These are phyloP conservation scores for Mesitornis unicolor DNA, from an alignment of 2,113 vertebrate species.

Conservation along the genomic window DNA sequence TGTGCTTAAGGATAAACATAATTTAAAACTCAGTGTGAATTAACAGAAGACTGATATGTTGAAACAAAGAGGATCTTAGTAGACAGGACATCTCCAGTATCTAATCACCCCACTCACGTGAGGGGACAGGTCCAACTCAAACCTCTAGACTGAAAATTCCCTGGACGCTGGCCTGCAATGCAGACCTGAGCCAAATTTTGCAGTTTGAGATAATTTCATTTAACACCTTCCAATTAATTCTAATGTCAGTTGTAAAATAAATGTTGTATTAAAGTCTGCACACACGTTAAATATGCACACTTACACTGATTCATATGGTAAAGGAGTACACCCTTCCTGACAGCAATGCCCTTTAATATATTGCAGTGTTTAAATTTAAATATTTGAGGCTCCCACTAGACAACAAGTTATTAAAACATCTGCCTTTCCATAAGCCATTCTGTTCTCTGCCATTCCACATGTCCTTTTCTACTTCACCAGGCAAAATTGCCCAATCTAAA, in stretches of 20 bases:
- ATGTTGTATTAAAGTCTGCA: not conserved
- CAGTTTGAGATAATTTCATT: not conserved
- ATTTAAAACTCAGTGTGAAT: not conserved
- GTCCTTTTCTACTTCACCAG: constrained; percentile 84
- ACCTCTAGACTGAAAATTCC: not conserved
- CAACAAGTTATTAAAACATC: constrained; percentile 82
- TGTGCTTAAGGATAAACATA: not conserved
- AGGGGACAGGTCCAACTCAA: not conserved
- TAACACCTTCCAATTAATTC: not conserved
- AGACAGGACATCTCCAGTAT: not conserved
- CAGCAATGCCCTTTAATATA: constrained; percentile 39
- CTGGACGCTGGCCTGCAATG: not conserved
- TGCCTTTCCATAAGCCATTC: constrained; percentile 77
- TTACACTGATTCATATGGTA: not conserved
- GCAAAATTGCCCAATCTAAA: constrained; percentile 86
- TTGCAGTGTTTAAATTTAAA: constrained; percentile 71
- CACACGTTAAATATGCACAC: not conserved
- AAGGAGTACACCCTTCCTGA: not conserved
- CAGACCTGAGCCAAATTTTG: not conserved
- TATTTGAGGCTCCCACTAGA: constrained; percentile 67
- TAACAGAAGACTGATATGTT: not conserved
- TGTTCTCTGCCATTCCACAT: constrained; percentile 75
- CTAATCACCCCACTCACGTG: not conserved
- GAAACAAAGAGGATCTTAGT: not conserved
- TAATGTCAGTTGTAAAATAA: not conserved